Evolutionary conservation across 2,113 vertebrate species (phyloP), one percentile per base, ranked within the genome.

Genomic region (Takifugu bimaculatus): DNA sequence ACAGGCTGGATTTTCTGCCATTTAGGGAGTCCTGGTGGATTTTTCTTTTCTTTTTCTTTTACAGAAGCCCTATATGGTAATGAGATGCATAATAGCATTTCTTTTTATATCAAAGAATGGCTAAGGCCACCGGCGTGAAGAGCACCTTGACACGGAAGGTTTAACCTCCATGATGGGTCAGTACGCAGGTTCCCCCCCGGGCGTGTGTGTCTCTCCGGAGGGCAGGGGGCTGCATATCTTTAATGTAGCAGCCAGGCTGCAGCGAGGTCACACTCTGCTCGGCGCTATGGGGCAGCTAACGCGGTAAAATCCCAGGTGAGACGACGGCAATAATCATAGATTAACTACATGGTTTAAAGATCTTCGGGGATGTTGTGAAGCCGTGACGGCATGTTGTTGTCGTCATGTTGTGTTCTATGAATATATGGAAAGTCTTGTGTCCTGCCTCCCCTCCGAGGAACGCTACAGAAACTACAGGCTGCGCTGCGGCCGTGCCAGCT

Each of bases 401-500:
- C 35, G 2, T 39, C 7, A 10, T 10, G 35, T 39, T 10, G 35
- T 39, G 11, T 9, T 7, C 11, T 39, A 11, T 39, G 35, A 11
- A 39, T 11, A 11, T 39, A 2, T 39, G 9, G 11, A 39, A 7
- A 1, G 4, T 45, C 3, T 15, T 52, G 54, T 63, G 63, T 66
- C 6, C 13, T 26, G 47, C 28, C 39, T 68, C 70, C 65, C 43
- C 63, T 20, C 20, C 20, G 20, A 20, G 20, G 20, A 62, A 52
- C 70, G 65, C 43, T 47, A 57, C 49, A 12, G 7, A 39, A 39
- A 39, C 35, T 39, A 32, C 29, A 32, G 29, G 29, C 29, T 32
- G 13, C 7, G 5, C 35, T 4, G 6, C 0, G 44, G 63, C 79
- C 68, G 58, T 42, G 2, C 79, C 66, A 84, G 63, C 71, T 67